Evolutionary conservation across 2,888 invertebrate genomes (phyloP).

Genomic region (Philhelius pedissequus): DNA sequence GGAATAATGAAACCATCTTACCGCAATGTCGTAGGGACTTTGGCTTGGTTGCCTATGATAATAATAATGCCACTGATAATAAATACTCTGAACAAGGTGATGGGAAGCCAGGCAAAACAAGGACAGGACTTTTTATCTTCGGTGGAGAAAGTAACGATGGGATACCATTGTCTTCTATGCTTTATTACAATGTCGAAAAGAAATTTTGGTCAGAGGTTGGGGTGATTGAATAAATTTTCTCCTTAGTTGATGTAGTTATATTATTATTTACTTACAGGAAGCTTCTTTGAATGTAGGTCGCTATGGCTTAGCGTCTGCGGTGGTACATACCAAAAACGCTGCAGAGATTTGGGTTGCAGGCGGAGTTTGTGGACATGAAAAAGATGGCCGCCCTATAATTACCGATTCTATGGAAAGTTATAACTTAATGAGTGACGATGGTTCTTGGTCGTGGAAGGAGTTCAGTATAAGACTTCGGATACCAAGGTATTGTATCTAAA

Average conservation of each 20-base stretch:
- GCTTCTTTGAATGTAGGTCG: constrained; percentile 71
- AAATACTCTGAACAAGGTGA: constrained; percentile 20
- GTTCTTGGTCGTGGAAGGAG: constrained; percentile 34
- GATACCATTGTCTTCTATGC: constrained; percentile 69
- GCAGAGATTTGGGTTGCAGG: constrained; percentile 85
- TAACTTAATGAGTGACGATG: constrained; percentile 54
- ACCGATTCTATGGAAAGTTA: constrained; percentile 72
- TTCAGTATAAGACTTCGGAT: constrained; percentile 35
- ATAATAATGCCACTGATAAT: constrained; percentile 75
- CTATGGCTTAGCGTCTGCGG: constrained; percentile 71
- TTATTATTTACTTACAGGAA: constrained; percentile 68
- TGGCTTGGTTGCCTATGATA: constrained; percentile 83
- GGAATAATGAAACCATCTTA: constrained; percentile 83
- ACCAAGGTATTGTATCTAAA: constrained; percentile 44
- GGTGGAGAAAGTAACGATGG: constrained; percentile 85
- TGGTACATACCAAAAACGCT: constrained; percentile 62
- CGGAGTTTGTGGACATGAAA: constrained; percentile 80
- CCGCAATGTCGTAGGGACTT: constrained; percentile 84
- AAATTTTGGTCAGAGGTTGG: constrained; percentile 71
- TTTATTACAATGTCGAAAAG: constrained; percentile 70
- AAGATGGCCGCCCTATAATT: constrained; percentile 57
- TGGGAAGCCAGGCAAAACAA: constrained; percentile 11
- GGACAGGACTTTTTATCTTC: constrained; percentile 83
- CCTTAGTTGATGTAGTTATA: constrained; percentile 26
- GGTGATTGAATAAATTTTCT: constrained; percentile 15